Evolutionary conservation across 1,140 invertebrate genomes (phyloP).

Genomic region (Amphibalanus amphitrite): DNA sequence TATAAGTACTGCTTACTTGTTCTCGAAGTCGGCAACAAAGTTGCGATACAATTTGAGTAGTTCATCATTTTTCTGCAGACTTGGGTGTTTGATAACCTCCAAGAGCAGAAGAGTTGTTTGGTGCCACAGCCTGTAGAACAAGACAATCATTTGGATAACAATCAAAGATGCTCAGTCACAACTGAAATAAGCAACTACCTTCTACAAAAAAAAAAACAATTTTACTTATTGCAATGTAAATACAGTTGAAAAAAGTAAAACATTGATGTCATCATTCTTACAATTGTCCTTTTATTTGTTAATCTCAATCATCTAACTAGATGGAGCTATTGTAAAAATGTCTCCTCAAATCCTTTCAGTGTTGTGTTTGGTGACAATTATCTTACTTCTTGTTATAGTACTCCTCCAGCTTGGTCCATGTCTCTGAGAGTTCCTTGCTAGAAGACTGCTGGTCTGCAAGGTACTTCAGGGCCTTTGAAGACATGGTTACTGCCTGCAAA

Average conservation of each 20-base stretch:
- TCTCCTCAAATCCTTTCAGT: no score
- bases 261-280: no score
- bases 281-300: no score
- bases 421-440: neutral
- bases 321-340: no score
- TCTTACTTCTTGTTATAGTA: slow-evolving; percentile 1
- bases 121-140: slow-evolving; percentile 62
- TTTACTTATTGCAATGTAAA: no score
- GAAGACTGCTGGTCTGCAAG: neutral
- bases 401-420: slow-evolving; percentile 1
- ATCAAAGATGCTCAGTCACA: no score
- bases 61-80: slow-evolving; percentile 55
- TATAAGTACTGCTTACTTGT: slow-evolving; percentile 43
- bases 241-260: no score
- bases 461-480: neutral
- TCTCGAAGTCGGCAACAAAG: slow-evolving; percentile 84
- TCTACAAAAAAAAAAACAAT: no score
- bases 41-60: slow-evolving; percentile 75
- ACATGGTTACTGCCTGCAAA: neutral
- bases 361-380: no score
- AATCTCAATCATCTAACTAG: no score
- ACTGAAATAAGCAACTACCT: no score
- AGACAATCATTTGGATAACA: neutral
- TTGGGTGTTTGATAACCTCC: slow-evolving; percentile 60
- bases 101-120: slow-evolving; percentile 76